Evolutionary conservation across 1,140 invertebrate genomes (phyloP), one percentile per base, ranked within the genome.

Genomic region (Melipona quadrifasciata): DNA sequence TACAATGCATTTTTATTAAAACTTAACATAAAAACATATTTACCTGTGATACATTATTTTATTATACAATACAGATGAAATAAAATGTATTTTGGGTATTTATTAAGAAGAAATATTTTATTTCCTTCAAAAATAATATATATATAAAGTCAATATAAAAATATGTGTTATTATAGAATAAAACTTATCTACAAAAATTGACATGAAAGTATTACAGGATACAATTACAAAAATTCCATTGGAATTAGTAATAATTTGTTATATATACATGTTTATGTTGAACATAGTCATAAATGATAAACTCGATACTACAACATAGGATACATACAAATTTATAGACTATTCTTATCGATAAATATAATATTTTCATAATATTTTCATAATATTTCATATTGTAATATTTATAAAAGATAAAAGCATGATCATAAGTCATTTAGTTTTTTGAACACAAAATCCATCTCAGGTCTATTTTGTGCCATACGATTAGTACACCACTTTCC

Each of bases 391-490:
- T n/a, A n/a, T n/a, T n/a, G n/a, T 16, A 71, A 58, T 61, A 34
- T 58, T 53, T 31, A 39, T 27, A 57, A 39, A 51, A 47, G 51
- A 51, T 58, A 47, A 68, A 47, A 53, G 3, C 8, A n/a, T 31
- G 12, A 78, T 55, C 8, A 90, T 67, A 90, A 88, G 74, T 68
- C 53, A 58, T 90, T 93, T 10, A 96, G 90, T 71, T 95, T 93
- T 76, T 93, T 90, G 82, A 96, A 94, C 1, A 97, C 96, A 55
- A 93, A 79, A 51, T 95, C 95, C 96, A 97, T 97, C 90, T 96
- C 95, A 4, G 97, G 97, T 72, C 97, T 92, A 84, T 96, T 95
- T 90, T 95, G 95, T 19, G 96, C 94, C 77, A 92, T 89, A 84
- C 91, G 93, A 82, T 94, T 93, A 27, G 96, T 95, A 89, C 97